Evolutionary conservation across 2,797 vertebrate genomes (phyloP).

Genomic region (Eutrigla gurnardus): DNA sequence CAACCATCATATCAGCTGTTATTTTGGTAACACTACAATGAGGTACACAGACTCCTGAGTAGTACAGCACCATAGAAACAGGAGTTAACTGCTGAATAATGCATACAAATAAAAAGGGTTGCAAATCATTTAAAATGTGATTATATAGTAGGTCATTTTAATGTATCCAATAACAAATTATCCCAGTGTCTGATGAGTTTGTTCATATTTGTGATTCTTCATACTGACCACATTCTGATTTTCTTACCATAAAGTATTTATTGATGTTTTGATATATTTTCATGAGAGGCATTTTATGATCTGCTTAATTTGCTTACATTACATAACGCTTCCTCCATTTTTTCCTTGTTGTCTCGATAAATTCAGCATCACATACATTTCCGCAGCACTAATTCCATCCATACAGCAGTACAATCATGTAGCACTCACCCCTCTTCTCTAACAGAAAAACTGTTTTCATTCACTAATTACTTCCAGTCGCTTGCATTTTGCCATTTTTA

Average conservation of each 20-base stretch:
- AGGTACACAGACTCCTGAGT: slow-evolving; percentile 35
- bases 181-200: neutral
- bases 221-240: neutral
- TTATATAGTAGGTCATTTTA: neutral
- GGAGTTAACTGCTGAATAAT: slow-evolving; percentile 1
- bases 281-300: neutral
- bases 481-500: slow-evolving; percentile 15
- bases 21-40: slow-evolving; percentile 71
- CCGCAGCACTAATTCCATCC: neutral
- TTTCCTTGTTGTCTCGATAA: neutral
- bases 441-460: slow-evolving; percentile 14
- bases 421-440: neutral
- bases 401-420: neutral
- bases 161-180: neutral
- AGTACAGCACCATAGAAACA: slow-evolving; percentile 10
- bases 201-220: neutral
- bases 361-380: slow-evolving; percentile 15
- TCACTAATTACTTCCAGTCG: slow-evolving; percentile 14
- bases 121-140: neutral
- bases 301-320: neutral
- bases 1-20: slow-evolving; percentile 63
- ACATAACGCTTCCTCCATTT: neutral
- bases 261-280: neutral
- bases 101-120: neutral
- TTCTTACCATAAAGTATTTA: neutral